Evolutionary conservation across 2,113 vertebrate species (phyloP).

Genomic region (Zosterops lateralis): DNA sequence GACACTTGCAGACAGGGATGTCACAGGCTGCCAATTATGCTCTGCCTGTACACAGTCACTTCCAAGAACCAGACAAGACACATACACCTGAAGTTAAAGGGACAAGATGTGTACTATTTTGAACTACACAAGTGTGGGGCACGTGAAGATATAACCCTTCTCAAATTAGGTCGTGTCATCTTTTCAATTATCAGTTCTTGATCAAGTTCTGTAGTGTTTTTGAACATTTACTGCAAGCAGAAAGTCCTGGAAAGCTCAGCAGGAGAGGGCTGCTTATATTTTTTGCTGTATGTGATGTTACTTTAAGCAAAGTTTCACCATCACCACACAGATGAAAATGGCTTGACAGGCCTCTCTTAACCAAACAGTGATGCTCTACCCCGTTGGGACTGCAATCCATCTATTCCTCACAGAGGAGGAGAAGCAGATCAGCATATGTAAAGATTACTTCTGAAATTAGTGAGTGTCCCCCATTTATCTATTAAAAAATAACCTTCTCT

Average conservation of each 20-base stretch:
- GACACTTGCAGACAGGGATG: conserved; percentile 77
- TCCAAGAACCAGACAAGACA: conserved; percentile 67
- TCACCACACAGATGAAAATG: neutral
- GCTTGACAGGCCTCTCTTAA: neutral
- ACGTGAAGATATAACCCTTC: neutral
- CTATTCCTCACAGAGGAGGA: neutral
- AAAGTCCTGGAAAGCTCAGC: neutral
- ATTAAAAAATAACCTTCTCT: neutral
- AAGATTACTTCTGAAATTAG: neutral
- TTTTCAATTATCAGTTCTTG: conserved; percentile 59
- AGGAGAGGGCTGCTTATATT: neutral
- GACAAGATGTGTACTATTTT: conserved; percentile 51
- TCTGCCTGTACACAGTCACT: conserved; percentile 72
- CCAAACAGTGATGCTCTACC: neutral
- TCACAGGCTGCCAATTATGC: conserved; percentile 82
- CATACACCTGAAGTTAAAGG: conserved; percentile 67
- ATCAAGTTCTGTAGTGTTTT: conserved; percentile 29
- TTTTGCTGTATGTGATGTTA: neutral
- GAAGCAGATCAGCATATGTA: neutral
- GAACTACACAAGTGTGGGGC: conserved; percentile 26
- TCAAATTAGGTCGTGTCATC: conserved; percentile 37
- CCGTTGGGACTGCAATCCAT: neutral
- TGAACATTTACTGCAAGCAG: neutral
- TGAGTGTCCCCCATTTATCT: neutral
- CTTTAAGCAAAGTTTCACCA: neutral